Percentiles rank a stretch among this genome's conserved stretches.
These are phyloP conservation scores for Galendromus occidentalis DNA, from an alignment of 1,140 invertebrate genomes.

Conservation along the genomic window DNA sequence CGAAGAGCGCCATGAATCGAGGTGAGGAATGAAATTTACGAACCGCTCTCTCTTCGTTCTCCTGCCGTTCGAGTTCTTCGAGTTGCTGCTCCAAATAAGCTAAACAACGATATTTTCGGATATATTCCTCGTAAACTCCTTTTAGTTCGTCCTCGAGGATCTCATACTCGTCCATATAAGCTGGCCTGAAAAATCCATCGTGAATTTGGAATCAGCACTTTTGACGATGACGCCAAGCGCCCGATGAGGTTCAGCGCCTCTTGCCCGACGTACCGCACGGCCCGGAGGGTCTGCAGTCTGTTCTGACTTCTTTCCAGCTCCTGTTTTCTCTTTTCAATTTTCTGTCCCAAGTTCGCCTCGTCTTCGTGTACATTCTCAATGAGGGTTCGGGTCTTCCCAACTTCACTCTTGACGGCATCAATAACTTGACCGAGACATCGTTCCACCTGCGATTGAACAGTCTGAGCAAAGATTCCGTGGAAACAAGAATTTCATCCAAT, in stretches of 20 bases:
- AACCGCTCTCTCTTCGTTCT: constrained; percentile 47
- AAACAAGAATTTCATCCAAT: neutral
- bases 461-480: too few species aligned
- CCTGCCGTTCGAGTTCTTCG: constrained; percentile 43
- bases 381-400: constrained; percentile 45
- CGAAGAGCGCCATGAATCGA: too few species aligned
- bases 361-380: constrained; percentile 64
- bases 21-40: constrained; percentile 19
- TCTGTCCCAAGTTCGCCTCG: constrained; percentile 62
- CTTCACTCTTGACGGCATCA: constrained; percentile 33
- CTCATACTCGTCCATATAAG: constrained; percentile 91
- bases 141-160: constrained; percentile 66
- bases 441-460: too few species aligned
- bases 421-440: neutral
- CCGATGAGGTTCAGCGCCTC: too few species aligned
- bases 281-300: constrained; percentile 62
- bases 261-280: constrained; percentile 62
- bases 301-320: constrained; percentile 85
- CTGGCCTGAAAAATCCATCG: constrained; percentile 50
- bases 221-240: too few species aligned
- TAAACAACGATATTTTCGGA: constrained; percentile 63
- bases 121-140: constrained; percentile 64
- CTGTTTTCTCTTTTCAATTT: constrained; percentile 68
- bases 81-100: constrained; percentile 55
- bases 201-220: too few species aligned